phyloP scores from a whole-genome alignment of 2,113 vertebrate genomes.

The Haliaeetus leucogaster region DNA sequence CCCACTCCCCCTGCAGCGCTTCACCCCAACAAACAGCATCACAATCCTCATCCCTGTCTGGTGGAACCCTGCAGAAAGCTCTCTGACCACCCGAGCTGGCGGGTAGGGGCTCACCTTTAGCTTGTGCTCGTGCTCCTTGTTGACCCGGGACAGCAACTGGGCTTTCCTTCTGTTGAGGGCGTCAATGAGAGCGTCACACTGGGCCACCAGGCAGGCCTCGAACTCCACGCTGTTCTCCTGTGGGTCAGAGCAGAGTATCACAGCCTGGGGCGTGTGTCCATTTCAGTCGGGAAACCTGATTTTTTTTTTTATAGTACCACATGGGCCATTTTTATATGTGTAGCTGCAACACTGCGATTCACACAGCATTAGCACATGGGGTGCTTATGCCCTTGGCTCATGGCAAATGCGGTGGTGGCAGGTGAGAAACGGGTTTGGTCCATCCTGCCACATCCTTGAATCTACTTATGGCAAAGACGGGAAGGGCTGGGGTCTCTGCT shows the following conservation, averaged over 20 bases:
- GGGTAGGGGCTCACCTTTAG: conserved; percentile 80
- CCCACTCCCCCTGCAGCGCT: fast-evolving
- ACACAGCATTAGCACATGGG: fast-evolving
- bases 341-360: neutral
- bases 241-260: neutral
- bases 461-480: fast-evolving
- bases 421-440: neutral
- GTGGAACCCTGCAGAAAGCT: neutral
- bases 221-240: conserved; percentile 99
- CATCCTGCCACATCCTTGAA: neutral
- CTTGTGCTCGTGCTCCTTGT: conserved; percentile 98
- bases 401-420: neutral
- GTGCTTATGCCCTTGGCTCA: fast-evolving
- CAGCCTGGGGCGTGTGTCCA: fast-evolving
- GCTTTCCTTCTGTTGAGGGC: conserved; percentile 95
- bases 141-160: conserved; percentile 90
- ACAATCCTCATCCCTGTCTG: fast-evolving
- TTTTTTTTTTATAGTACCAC: neutral
- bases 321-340: fast-evolving
- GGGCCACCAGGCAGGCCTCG: conserved; percentile 95
- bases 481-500: neutral
- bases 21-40: neutral
- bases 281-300: neutral
- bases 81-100: fast-evolving
- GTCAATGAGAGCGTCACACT: conserved; percentile 97